Evolutionary conservation across 2,113 vertebrate species (phyloP), one percentile per base, ranked within the genome.

Genomic region (Neoarius graeffei): DNA sequence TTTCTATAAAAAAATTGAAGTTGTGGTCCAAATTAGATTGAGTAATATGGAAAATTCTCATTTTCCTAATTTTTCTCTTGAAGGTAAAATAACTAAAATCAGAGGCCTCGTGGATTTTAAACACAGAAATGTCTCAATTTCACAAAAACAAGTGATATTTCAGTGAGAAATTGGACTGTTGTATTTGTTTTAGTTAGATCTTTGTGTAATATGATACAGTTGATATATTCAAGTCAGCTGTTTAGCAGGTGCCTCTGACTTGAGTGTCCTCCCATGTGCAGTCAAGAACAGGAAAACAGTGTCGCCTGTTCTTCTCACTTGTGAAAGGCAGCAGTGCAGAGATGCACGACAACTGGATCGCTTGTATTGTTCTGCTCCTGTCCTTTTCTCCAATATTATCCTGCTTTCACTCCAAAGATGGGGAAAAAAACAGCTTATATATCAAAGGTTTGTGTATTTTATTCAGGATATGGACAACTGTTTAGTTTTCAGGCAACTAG

Each of bases 361-460:
- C 81, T 35, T 64, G 82, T 17, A 82, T 88, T 59, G 25, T 77
- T 59, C n/a, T 86, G 14, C 25, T 90, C 27, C 48, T 86, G 14
- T 50, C n/a, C 7, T 14, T 88, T 60, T 59, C 23, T 54, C 52
- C 84, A 52, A 60, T n/a, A 30, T n/a, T 71, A 57, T 74, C 64
- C 35, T 69, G 69, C 80, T 13, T 17, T n/a, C 1, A 20, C 20
- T 9, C 6, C 48, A 57, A 48, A 20, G 14, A 83, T 20, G 25
- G 42, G 0, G 19, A 52, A 20, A 35, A 48, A 17, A 30, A 54
- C 52, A 14, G 0, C 62, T 59, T 5, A 48, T 7, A 17, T 11
- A 17, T 25, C 8, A 82, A 85, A 90, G 89, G 89, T 90, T 90
- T 77, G 89, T 85, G 52, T 87, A 27, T 86, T 86, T 88, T 77